phyloP scores from a whole-genome alignment of 2,888 invertebrate genomes.

The Eupithecia pulchellata region DNA sequence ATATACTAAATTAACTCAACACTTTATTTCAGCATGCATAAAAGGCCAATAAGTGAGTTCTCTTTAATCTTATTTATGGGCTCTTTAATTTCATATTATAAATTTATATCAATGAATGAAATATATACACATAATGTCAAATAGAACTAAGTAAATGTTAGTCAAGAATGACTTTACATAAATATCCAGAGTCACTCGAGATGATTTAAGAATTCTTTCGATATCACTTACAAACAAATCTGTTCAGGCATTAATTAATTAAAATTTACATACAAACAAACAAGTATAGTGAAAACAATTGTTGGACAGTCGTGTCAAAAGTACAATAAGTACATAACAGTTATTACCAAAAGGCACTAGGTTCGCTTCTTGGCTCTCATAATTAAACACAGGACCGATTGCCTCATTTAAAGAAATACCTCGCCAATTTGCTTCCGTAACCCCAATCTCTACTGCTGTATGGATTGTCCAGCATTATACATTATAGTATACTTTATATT shows the following conservation, averaged over 20 bases:
- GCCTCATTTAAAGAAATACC: not conserved
- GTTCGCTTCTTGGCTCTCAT: not conserved
- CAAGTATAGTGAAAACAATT: not conserved
- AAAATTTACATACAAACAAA: not conserved
- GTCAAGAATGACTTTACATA: no score
- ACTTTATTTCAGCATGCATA: constrained; percentile 9
- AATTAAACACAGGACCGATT: not conserved
- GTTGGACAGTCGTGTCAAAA: not conserved
- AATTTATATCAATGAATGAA: no score
- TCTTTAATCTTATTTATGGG: not conserved
- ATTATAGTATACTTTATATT: no score
- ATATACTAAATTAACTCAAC: constrained; percentile 6
- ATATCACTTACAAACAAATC: not conserved
- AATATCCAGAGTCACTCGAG: not conserved
- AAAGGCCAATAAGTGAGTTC: not conserved
- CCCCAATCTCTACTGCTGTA: no score
- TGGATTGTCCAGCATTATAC: not conserved
- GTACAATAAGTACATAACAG: not conserved
- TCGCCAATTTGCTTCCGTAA: not conserved
- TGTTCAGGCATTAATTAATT: not conserved
- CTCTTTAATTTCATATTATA: no score
- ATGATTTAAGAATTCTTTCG: not conserved
- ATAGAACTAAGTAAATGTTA: not conserved
- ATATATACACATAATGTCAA: not conserved
- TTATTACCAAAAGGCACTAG: not conserved